A percentile compares a stretch with the other conserved stretches of the same genome.
phyloP scores from a whole-genome alignment of 2,113 vertebrate genomes.

The Shinisaurus crocodilurus region DNA sequence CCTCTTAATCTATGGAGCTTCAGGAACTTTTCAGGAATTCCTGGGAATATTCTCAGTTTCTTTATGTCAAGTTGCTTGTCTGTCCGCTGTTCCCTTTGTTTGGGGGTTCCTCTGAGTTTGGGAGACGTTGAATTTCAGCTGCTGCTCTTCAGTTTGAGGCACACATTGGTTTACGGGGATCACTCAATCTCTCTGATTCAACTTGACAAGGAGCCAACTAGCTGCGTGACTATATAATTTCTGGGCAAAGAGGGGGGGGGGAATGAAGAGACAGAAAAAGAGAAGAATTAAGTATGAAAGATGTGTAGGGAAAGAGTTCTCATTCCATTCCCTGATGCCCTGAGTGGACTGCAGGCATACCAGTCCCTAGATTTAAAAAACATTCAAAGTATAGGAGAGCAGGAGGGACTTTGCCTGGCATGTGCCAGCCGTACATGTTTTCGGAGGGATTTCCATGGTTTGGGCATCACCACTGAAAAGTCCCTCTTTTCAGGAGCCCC shows the following conservation, averaged over 20 bases:
- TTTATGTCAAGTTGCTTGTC: not conserved
- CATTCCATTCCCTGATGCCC: not conserved
- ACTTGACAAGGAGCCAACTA: not conserved
- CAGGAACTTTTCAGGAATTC: slow-evolving; percentile 7
- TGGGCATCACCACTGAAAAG: not conserved
- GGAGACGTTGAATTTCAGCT: not conserved
- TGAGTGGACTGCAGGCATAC: not conserved
- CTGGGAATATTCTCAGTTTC: not conserved
- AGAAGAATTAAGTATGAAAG: not conserved
- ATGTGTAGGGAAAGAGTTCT: not conserved
- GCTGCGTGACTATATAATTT: not conserved
- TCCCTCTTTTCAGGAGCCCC: not conserved
- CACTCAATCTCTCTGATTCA: not conserved
- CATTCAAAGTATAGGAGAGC: not conserved
- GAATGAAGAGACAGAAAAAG: slow-evolving; percentile 15
- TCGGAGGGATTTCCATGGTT: not conserved
- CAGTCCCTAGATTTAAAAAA: not conserved
- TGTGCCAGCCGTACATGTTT: not conserved
- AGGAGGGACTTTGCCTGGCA: not conserved
- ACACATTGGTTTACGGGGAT: not conserved
- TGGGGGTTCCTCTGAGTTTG: not conserved
- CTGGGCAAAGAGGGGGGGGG: not conserved
- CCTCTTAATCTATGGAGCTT: not conserved
- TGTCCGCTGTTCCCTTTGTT: not conserved
- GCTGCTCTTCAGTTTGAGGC: slow-evolving; percentile 18